phyloP scores from a whole-genome alignment of 2,888 invertebrate species.

The Taphrorychus bicolor region DNA sequence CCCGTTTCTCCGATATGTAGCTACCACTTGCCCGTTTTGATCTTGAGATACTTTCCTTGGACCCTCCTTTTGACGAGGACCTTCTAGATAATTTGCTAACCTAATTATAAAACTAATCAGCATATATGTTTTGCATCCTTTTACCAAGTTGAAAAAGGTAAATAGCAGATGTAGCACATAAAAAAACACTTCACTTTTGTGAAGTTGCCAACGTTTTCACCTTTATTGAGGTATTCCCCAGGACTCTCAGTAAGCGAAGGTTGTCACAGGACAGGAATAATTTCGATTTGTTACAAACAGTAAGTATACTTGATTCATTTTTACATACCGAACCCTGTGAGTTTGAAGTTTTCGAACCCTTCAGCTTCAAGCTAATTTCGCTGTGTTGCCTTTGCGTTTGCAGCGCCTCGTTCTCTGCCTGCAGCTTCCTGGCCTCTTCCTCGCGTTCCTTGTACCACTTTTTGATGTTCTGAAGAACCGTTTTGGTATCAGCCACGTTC shows the following conservation, averaged over 20 bases:
- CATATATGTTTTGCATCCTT: no score
- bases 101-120: no score
- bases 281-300: no score
- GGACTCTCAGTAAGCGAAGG: no score
- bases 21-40: slow-evolving; percentile 13
- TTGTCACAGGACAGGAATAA: no score
- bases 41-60: slow-evolving; percentile 32
- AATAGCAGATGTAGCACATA: no score
- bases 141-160: no score
- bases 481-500: slow-evolving; percentile 54
- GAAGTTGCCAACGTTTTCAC: no score
- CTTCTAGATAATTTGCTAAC: slow-evolving; percentile 25
- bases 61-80: slow-evolving; percentile 28
- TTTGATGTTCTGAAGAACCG: slow-evolving; percentile 56
- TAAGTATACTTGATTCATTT: no score
- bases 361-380: slow-evolving; percentile 29
- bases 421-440: slow-evolving; percentile 43
- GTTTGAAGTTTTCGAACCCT: slow-evolving; percentile 21
- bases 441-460: slow-evolving; percentile 50
- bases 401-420: slow-evolving; percentile 23
- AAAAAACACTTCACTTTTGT: no score
- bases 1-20: no score
- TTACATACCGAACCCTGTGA: slow-evolving; percentile 20
- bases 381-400: slow-evolving; percentile 3
- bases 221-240: no score